phyloP scores from a whole-genome alignment of 2,797 vertebrate species.

The Propithecus deckenii region DNA sequence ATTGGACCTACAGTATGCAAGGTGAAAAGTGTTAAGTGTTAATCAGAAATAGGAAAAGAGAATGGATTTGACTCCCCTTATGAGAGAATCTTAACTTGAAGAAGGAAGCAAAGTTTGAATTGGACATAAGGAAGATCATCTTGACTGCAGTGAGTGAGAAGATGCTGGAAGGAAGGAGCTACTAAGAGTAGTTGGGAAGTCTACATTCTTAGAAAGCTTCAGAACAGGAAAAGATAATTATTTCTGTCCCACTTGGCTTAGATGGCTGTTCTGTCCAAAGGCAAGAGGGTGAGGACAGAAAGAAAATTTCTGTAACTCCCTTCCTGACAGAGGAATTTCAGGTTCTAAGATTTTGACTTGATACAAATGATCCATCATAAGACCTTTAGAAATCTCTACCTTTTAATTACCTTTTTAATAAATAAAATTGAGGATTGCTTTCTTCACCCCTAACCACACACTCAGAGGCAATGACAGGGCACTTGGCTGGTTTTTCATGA shows the following conservation, averaged over 20 bases:
- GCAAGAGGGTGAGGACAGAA: not conserved
- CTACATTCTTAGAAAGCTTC: slow-evolving; percentile 54
- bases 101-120: slow-evolving; percentile 51
- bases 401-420: not conserved
- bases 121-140: slow-evolving; percentile 62
- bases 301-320: not conserved
- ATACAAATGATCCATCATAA: not conserved
- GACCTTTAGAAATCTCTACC: not conserved
- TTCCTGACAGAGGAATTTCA: not conserved
- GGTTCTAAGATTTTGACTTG: not conserved
- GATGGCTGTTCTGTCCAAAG: slow-evolving; percentile 36
- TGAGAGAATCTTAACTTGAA: slow-evolving; percentile 46
- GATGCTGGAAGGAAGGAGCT: slow-evolving; percentile 52
- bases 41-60: not conserved
- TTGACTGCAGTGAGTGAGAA: slow-evolving; percentile 64
- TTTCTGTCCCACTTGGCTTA: slow-evolving; percentile 57
- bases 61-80: not conserved
- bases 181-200: slow-evolving; percentile 28
- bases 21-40: not conserved
- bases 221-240: slow-evolving; percentile 60
- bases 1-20: not conserved
- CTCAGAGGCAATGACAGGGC: not conserved
- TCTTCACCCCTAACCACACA: not conserved
- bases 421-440: not conserved
- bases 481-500: not conserved